Conservation (phyloP, 2,888 invertebrate species). For the Andrena dorsata region DNA sequence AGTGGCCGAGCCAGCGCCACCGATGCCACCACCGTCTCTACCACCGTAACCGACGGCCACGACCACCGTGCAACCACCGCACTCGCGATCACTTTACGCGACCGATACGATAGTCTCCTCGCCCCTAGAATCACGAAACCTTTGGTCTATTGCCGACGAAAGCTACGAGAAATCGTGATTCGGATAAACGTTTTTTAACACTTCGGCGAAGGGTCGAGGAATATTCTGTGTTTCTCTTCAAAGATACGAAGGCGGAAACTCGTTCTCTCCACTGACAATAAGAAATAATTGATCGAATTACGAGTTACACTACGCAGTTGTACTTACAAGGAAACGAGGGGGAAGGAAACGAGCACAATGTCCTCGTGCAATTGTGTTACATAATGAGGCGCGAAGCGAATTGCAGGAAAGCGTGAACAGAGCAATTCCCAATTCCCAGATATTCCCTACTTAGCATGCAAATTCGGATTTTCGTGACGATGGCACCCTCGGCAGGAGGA, state of each 20-base stretch:
- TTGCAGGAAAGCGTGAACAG: slow-evolving; percentile 4
- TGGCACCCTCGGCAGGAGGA: neutral
- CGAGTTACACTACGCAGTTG: neutral
- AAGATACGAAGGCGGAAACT: neutral
- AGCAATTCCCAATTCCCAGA: neutral
- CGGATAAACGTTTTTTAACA: too few species aligned
- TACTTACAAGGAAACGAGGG: neutral
- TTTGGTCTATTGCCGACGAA: neutral
- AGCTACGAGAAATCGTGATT: neutral
- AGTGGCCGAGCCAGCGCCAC: slow-evolving; percentile 47
- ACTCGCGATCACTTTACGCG: slow-evolving; percentile 29
- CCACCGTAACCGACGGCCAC: slow-evolving; percentile 58
- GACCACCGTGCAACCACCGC: slow-evolving; percentile 61
- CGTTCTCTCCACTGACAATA: neutral
- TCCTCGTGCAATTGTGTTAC: neutral
- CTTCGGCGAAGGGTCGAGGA: too few species aligned
- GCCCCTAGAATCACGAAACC: neutral
- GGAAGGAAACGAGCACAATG: neutral
- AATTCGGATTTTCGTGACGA: neutral
- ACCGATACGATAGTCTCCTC: slow-evolving; percentile 12
- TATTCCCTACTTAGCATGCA: slow-evolving; percentile 4
- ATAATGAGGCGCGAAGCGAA: slow-evolving; percentile 19
- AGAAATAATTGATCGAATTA: slow-evolving; percentile 23
- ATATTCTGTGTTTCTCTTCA: too few species aligned
- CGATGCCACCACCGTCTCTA: slow-evolving; percentile 42